Percentiles rank a stretch among this genome's conserved stretches.
Evolutionary conservation across 1,140 invertebrate species (phyloP).

Genomic region (Magallana angulata): DNA sequence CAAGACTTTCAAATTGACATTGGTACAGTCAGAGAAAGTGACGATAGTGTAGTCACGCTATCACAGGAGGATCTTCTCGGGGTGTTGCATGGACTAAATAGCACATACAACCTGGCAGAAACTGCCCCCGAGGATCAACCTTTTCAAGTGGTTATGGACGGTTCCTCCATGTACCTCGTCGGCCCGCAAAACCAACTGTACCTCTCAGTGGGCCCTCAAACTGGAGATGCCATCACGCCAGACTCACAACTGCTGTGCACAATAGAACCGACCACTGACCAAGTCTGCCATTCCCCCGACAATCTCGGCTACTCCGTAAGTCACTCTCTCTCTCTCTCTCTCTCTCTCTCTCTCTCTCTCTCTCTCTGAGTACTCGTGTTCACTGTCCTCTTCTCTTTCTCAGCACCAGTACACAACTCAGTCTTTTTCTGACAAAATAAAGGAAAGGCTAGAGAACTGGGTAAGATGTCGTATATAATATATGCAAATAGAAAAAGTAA

Average conservation of each 20-base stretch:
- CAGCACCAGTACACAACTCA: too few relatives aligned
- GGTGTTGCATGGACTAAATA: background rate
- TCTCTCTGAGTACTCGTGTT: background rate
- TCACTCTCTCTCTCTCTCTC: background rate
- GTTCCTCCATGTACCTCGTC: slow-evolving; percentile 1
- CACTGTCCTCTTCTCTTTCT: background rate
- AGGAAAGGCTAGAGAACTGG: too few relatives aligned
- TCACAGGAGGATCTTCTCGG: background rate
- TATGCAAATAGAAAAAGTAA: too few relatives aligned
- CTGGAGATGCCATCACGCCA: background rate
- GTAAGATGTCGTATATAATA: too few relatives aligned
- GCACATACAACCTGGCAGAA: background rate
- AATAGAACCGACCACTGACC: background rate
- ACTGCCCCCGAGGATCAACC: background rate
- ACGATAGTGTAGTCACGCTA: background rate
- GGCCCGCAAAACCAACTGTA: background rate
- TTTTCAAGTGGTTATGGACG: background rate
- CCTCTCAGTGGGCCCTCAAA: background rate
- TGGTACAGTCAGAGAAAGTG: background rate
- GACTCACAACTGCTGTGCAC: slow-evolving; percentile 3
- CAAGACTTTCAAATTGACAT: background rate
- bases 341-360: slow-evolving; percentile 13
- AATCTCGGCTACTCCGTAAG: background rate
- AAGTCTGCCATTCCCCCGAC: background rate
- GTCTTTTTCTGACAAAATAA: too few relatives aligned